A percentile compares a stretch with the other conserved stretches of the same genome.
These are phyloP conservation scores for Clinocottus analis DNA, from an alignment of 2,113 vertebrate genomes.

Conservation along the genomic window DNA sequence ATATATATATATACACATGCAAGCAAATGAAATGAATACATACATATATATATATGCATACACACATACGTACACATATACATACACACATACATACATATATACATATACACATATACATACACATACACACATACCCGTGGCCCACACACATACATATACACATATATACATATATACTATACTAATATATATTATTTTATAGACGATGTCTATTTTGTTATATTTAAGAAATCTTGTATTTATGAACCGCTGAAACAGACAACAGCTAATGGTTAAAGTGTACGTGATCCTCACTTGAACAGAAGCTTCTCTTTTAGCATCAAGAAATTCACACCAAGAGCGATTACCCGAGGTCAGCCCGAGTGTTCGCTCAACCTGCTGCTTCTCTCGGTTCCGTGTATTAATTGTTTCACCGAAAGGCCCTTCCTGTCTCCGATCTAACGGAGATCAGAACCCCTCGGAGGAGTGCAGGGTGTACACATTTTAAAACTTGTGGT, in stretches of 20 bases:
- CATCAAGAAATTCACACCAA: not conserved
- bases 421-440: not conserved
- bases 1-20: no score
- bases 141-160: no score
- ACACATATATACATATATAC: no score
- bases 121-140: no score
- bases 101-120: no score
- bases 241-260: constrained; percentile 4
- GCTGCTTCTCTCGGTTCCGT: not conserved
- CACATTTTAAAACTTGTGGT: constrained; percentile 32
- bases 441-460: constrained; percentile 21
- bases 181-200: no score
- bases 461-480: not conserved
- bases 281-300: not conserved
- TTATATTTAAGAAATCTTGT: constrained; percentile 1
- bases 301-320: constrained; percentile 4
- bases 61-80: no score
- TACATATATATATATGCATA: no score
- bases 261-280: constrained; percentile 13
- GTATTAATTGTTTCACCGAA: constrained; percentile 16
- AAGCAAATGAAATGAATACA: no score
- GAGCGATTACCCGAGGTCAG: not conserved
- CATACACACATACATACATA: no score
- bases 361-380: not conserved
- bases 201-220: no score